Percentiles rank a stretch among this genome's conserved stretches.
phyloP scores from a whole-genome alignment of 1,140 invertebrate species.

The Araneus ventricosus region DNA sequence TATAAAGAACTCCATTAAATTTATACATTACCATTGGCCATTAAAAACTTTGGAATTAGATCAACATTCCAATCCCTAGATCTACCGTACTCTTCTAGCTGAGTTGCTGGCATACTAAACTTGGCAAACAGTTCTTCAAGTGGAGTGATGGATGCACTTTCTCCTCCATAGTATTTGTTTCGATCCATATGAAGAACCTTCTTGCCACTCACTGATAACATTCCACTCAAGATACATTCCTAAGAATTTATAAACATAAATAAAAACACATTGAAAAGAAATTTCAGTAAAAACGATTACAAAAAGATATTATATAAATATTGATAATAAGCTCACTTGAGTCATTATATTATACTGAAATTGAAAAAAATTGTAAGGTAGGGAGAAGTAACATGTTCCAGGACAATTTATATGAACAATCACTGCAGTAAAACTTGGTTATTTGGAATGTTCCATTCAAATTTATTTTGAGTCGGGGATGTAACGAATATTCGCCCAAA shows the following conservation, averaged over 20 bases:
- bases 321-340: not conserved
- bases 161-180: conserved; percentile 99
- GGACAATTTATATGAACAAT: no score
- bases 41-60: conserved; percentile 99
- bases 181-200: conserved; percentile 99
- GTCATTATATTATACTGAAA: not conserved
- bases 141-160: conserved; percentile 99
- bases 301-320: no score
- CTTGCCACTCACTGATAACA: conserved; percentile 99
- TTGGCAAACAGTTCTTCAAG: conserved; percentile 96
- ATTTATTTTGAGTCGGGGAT: no score
- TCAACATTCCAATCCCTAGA: conserved; percentile 99
- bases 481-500: no score
- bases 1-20: no score
- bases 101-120: conserved; percentile 89
- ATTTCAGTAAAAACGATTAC: no score
- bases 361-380: no score
- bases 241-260: conserved; percentile 78
- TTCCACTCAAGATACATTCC: conserved; percentile 99
- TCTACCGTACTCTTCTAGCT: conserved; percentile 90
- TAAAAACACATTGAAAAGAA: no score
- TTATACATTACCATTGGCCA: conserved; percentile 91
- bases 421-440: no score
- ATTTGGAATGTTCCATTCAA: no score
- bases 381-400: not conserved